Evolutionary conservation across 2,888 invertebrate species (phyloP).

Genomic region (Frankliniella intonsa): DNA sequence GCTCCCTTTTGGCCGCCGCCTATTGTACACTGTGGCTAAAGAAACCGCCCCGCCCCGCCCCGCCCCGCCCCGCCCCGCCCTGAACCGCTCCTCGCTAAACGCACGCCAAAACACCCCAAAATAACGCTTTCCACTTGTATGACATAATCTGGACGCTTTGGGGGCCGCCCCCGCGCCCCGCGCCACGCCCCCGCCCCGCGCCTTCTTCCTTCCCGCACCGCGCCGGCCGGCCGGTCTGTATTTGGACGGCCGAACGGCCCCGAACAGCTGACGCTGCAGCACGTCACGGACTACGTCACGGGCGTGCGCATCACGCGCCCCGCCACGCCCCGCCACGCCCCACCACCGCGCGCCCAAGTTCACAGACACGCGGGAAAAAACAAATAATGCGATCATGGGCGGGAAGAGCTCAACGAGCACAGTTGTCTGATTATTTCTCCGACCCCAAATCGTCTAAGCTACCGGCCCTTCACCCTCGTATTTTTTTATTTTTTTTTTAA

Average conservation of each 20-base stretch:
- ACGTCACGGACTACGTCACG: constrained; percentile 16
- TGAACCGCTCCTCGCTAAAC: background rate
- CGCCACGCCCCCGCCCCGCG: background rate
- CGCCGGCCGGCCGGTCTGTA: constrained; percentile 11
- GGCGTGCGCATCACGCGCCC: background rate
- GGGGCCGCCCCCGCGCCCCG: background rate
- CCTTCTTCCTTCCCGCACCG: background rate
- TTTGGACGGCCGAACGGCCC: background rate
- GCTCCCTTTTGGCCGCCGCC: too few relatives aligned
- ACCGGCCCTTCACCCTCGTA: too few relatives aligned
- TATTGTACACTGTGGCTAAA: too few relatives aligned
- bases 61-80: background rate
- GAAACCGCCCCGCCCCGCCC: background rate
- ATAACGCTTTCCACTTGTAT: constrained; percentile 1
- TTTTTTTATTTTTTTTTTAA: too few relatives aligned
- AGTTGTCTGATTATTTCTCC: too few relatives aligned
- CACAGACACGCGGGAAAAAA: constrained; percentile 1
- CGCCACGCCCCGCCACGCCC: background rate
- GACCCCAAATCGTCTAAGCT: too few relatives aligned
- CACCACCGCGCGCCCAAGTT: background rate
- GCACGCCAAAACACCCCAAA: background rate
- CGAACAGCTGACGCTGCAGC: constrained; percentile 7
- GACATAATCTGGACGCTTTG: background rate
- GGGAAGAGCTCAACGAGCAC: too few relatives aligned
- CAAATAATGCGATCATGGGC: too few relatives aligned